phyloP scores from a whole-genome alignment of 2,113 vertebrate species.

The Malaclemys terrapin region DNA sequence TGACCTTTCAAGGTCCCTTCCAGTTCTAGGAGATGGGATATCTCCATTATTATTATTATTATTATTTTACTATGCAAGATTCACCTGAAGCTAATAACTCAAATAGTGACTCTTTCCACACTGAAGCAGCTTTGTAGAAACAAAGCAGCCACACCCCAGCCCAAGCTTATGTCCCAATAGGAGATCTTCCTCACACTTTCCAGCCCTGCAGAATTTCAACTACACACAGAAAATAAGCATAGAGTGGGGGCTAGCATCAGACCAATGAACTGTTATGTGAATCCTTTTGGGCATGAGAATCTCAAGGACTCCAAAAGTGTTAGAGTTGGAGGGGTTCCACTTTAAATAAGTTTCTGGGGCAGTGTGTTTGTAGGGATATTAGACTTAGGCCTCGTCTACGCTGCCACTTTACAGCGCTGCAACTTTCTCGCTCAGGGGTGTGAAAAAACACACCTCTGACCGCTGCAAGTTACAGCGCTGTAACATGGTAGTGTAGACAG shows the following conservation, averaged over 20 bases:
- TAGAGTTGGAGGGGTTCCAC: not conserved
- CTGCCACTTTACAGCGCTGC: too few species aligned
- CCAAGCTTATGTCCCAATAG: not conserved
- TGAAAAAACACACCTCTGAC: too few species aligned
- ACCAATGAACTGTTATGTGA: not conserved
- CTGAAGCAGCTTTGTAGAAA: not conserved
- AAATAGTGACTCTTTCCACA: not conserved
- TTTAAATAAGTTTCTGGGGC: not conserved
- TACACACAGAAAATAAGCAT: not conserved
- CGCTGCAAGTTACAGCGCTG: too few species aligned
- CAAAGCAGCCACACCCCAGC: not conserved
- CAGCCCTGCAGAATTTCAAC: not conserved
- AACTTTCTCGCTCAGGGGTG: too few species aligned
- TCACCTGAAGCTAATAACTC: not conserved
- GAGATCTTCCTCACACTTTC: fast-evolving
- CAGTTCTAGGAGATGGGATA: too few species aligned
- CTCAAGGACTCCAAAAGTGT: not conserved
- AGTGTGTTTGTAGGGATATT: not conserved
- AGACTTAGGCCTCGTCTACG: too few species aligned
- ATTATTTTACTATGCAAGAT: not conserved
- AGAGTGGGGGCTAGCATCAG: not conserved
- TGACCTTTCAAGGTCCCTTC: too few species aligned
- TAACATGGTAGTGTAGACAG: too few species aligned
- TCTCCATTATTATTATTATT: too few species aligned
- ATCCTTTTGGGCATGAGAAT: not conserved